phyloP scores from a whole-genome alignment of 2,888 invertebrate genomes.

The Tenthredo scrophulariae region DNA sequence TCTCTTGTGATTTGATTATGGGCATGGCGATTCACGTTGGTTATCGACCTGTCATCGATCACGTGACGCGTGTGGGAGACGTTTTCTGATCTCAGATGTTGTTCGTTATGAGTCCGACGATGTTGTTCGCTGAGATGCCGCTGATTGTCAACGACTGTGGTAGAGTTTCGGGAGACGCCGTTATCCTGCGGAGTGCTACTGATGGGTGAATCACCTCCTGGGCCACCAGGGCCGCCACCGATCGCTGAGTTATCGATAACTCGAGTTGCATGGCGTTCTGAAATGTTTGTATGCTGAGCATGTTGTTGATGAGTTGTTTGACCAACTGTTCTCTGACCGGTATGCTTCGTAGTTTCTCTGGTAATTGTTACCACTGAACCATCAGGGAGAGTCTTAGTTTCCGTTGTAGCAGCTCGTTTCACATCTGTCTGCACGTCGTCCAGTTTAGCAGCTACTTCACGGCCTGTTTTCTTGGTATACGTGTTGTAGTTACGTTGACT shows the following conservation, averaged over 20 bases:
- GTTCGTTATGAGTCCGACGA: conserved; percentile 57
- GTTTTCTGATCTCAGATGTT: conserved; percentile 57
- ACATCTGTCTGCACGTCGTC: conserved; percentile 57
- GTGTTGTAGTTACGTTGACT: conserved; percentile 82
- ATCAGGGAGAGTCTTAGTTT: conserved; percentile 79
- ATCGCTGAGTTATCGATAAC: conserved; percentile 33
- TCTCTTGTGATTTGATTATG: conserved; percentile 57
- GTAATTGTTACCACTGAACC: conserved; percentile 80
- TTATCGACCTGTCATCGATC: conserved; percentile 61
- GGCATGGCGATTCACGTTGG: conserved; percentile 54
- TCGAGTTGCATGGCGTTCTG: conserved; percentile 44
- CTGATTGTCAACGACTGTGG: conserved; percentile 58
- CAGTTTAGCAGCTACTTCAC: conserved; percentile 66
- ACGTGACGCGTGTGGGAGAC: conserved; percentile 58
- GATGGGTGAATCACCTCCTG: conserved; percentile 36
- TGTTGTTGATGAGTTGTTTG: conserved; percentile 64
- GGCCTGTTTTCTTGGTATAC: conserved; percentile 76
- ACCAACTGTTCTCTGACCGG: conserved; percentile 68
- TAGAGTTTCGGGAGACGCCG: conserved; percentile 22
- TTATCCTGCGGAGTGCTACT: conserved; percentile 20
- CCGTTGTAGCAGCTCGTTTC: conserved; percentile 64
- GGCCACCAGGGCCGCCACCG: conserved; percentile 2
- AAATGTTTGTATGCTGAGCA: conserved; percentile 54
- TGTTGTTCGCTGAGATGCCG: conserved; percentile 59
- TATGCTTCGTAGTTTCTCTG: conserved; percentile 77